Conservation (phyloP, 2,888 invertebrate genomes). For the Rugalucina vietnamica region DNA sequence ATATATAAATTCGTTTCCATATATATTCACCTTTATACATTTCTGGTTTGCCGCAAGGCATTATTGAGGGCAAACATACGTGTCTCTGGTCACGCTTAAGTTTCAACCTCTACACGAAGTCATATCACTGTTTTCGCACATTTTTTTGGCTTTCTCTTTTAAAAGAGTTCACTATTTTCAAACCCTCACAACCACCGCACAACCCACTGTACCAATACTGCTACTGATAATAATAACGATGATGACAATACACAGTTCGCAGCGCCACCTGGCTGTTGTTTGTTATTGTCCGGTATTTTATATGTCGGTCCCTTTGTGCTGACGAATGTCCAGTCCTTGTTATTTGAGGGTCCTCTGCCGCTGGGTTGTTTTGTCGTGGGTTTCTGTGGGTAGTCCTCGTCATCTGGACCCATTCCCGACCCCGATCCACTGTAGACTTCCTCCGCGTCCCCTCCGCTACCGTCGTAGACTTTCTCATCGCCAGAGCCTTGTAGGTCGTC, state of each 20-base stretch:
- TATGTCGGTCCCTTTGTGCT: not conserved
- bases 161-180: not conserved
- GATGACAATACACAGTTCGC: not conserved
- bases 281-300: not conserved
- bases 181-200: conserved; percentile 85
- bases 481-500: conserved; percentile 15
- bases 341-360: not conserved
- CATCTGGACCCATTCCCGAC: conserved; percentile 53
- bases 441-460: conserved; percentile 18
- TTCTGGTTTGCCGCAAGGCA: not conserved
- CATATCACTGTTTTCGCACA: conserved; percentile 10
- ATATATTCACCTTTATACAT: not conserved
- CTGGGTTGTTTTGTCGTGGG: not conserved
- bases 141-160: conserved; percentile 6
- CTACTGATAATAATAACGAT: not conserved
- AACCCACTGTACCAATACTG: not conserved
- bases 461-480: conserved; percentile 19
- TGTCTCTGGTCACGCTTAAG: not conserved
- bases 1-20: conserved; percentile 6
- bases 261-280: not conserved
- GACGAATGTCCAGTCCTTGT: not conserved
- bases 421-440: conserved; percentile 69
- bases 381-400: conserved; percentile 40
- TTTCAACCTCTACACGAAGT: not conserved
- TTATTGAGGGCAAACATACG: not conserved